Evolutionary conservation across 2,888 invertebrate species (phyloP).

Genomic region (Ophioninae sp.): DNA sequence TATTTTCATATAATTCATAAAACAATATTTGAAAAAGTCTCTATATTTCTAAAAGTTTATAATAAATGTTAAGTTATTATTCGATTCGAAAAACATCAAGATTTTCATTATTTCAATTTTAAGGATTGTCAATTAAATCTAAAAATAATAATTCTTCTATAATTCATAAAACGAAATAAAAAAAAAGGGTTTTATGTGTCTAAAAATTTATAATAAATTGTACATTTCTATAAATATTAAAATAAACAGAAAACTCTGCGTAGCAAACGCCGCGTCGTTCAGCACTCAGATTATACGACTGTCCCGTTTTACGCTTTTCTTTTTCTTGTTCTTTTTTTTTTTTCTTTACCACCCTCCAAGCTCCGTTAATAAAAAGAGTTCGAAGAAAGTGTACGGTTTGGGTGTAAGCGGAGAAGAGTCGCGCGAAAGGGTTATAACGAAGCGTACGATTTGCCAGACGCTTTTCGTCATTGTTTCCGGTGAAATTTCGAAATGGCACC

Average conservation of each 20-base stretch:
- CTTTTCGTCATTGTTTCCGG: slow-evolving; percentile 18
- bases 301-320: slow-evolving; percentile 8
- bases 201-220: too few relatives aligned
- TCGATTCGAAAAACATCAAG: too few relatives aligned
- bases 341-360: slow-evolving; percentile 42
- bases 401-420: neutral
- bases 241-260: neutral
- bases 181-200: too few relatives aligned
- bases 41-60: too few relatives aligned
- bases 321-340: slow-evolving; percentile 29
- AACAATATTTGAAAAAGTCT: too few relatives aligned
- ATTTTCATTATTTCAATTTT: too few relatives aligned
- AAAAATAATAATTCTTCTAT: too few relatives aligned
- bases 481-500: slow-evolving; percentile 20
- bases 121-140: too few relatives aligned
- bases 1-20: too few relatives aligned
- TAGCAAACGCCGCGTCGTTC: neutral
- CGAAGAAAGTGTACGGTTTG: slow-evolving; percentile 24
- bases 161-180: too few relatives aligned
- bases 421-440: slow-evolving; percentile 45
- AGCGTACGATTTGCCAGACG: slow-evolving; percentile 26
- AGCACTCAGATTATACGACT: neutral
- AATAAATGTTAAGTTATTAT: too few relatives aligned
- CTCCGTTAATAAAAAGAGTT: slow-evolving; percentile 49
- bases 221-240: too few relatives aligned